Evolutionary conservation across 2,113 vertebrate species (phyloP).

Genomic region (Grallaria varia): DNA sequence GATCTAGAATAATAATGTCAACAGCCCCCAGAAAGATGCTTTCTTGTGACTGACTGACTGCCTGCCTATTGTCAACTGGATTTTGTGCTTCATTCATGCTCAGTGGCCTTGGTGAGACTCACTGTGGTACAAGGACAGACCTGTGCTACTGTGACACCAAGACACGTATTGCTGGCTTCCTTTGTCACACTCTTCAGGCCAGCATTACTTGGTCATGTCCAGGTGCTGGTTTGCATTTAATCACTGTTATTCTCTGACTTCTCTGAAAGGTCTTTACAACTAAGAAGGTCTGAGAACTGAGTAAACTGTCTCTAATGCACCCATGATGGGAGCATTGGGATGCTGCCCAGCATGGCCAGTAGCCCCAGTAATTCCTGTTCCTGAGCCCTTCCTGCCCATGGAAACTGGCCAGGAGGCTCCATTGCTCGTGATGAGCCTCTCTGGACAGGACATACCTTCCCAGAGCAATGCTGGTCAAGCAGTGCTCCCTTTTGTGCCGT

Average conservation of each 20-base stretch:
- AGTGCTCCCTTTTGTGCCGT: neutral
- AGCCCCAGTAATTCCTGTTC: neutral
- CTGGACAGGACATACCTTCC: neutral
- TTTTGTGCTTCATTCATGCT: neutral
- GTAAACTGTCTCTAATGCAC: neutral
- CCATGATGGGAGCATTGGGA: neutral
- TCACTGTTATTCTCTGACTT: neutral
- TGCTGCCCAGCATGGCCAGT: neutral
- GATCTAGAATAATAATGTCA: slow-evolving; percentile 65
- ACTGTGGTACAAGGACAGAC: neutral
- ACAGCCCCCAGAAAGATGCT: slow-evolving; percentile 46
- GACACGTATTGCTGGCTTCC: neutral
- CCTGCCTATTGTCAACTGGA: neutral
- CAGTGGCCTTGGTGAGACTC: neutral
- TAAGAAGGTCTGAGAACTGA: neutral
- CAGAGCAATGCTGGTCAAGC: rapidly evolving
- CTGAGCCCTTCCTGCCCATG: neutral
- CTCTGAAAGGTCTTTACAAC: neutral
- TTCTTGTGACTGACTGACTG: neutral
- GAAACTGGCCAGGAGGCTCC: neutral
- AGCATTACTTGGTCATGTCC: neutral
- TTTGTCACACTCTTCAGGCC: rapidly evolving
- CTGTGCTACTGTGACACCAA: neutral
- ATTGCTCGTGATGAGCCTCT: neutral
- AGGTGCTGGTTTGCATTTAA: neutral